Conservation (phyloP, 2,888 invertebrate species). For the Lepidochitona cinerea region DNA sequence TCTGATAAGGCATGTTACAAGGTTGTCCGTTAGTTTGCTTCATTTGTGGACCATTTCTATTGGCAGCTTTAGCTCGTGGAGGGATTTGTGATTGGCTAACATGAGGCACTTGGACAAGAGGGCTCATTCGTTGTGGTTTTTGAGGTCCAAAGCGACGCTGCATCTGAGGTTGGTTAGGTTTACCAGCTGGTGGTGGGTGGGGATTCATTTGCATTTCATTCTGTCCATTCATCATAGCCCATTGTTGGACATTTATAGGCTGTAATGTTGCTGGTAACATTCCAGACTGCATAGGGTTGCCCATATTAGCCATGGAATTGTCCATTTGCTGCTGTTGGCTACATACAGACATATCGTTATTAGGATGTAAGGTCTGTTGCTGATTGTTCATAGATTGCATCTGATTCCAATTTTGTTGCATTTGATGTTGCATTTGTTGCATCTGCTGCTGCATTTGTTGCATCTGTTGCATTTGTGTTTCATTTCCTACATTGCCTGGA, state of each 20-base stretch:
- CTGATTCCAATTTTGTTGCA: background rate
- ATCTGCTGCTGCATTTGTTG: background rate
- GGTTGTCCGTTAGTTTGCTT: background rate
- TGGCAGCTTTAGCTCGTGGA: constrained; percentile 56
- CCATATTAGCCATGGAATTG: background rate
- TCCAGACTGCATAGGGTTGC: background rate
- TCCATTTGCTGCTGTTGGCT: background rate
- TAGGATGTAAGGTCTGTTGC: background rate
- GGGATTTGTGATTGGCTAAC: constrained; percentile 69
- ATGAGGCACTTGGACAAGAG: constrained; percentile 68
- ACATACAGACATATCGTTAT: background rate
- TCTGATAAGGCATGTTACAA: constrained; percentile 6
- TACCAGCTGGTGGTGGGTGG: constrained; percentile 13
- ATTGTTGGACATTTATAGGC: background rate
- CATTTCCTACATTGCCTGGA: background rate
- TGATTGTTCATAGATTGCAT: background rate
- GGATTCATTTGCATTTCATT: constrained; percentile 15
- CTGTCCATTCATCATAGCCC: constrained; percentile 5
- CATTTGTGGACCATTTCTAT: background rate
- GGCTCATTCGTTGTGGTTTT: constrained; percentile 53
- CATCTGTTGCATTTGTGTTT: background rate
- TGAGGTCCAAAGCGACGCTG: background rate
- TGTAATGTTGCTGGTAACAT: background rate
- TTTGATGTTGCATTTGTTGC: constrained; percentile 4
- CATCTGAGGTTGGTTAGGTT: background rate